Evolutionary conservation across 2,113 vertebrate species (phyloP), one percentile per base, ranked within the genome.

Genomic region (Eulemur rufifrons): DNA sequence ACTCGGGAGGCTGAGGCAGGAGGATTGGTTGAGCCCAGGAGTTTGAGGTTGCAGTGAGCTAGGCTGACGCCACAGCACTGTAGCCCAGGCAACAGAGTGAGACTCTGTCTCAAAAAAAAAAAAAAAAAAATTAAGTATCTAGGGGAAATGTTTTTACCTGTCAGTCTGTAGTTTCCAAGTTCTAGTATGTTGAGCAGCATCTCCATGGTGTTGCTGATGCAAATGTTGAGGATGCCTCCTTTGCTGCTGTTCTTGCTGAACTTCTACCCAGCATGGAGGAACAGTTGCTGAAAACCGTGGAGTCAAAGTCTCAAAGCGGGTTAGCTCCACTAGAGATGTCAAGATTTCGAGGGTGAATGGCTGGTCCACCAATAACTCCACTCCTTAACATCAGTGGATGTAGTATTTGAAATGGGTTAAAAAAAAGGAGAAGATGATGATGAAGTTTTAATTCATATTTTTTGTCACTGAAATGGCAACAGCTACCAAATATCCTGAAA

Each of bases 181-280:
- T 27, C 99, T 99, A 10, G 99, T 99, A 89, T 99, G 99, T 94
- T 99, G 99, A 20, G 99, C 99, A 66, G 99, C 99, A 83, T 99
- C 99, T 25, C 99, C 99, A 0, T 99, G 99, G 97, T 99, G 99
- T 85, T 99, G 99, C 98, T 99, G 99, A 98, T 99, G 99, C 85
- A 99, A 98, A 81, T 99, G 99, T 86, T 99, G 99, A 0, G 99
- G 99, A 95, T 99, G 99, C 6, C 99, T 98, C 42, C 99, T 98
- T 89, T 99, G 99, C 97, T 99, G 99, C 97, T 99, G 99, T 97
- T 99, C 99, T 97, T 99, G 99, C 92, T 99, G 99, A 1, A 99
- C 99, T 98, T 99, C 99, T 68, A 99, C 99, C 99, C 99, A 99
- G 93, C 99, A 99, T 0, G 99, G 99, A 18, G 99, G 99, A 94